Base-by-base conservation (phyloP, 2,797 vertebrate species). In the Petrocephalus sullivani region DNA sequence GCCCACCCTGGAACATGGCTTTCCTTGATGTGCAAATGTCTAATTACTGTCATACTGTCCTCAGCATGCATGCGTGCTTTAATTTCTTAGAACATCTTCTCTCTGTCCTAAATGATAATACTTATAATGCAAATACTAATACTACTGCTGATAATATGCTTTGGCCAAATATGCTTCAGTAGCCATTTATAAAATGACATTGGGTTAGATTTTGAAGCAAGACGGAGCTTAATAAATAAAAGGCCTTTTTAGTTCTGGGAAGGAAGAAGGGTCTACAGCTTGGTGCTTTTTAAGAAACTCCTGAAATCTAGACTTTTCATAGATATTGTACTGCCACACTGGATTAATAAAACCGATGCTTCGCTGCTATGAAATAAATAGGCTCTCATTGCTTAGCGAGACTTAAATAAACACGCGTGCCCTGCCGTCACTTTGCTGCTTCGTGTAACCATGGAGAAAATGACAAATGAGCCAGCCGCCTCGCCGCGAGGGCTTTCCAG, bases 21-120 rank as follows among this genome's bases (percentile, higher is more conserved):
- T n/a, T 28, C 21, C 60, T 85, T 88, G 23, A 85, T 85, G 60
- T 88, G 81, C 81, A 88, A 85, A 85, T 64, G 87, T 46, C 4
- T 88, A 85, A 88, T 85, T 88, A 28, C 28, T 28, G 28, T 28
- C 28, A 28, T 28, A 28, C 28, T 28, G 28, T 46, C 28, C 33
- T 53, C 46, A 33, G 49, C 37, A 41, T 9, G 19, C 12, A 53
- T 71, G 61, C 6, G 12, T 85, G 5, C 12, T 57, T 37, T 86
- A 37, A 58, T 86, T 86, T 86, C 10, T 61, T 61, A 10, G 6
- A 41, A 75, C 33, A 75, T 61, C 14, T 61, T 37, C 33, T 12
- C 12, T 85, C 4, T 46, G 28, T 16, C 28, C 33, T 58, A 4
- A 8, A 21, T 21, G 21, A 61, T 60, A 61, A 46, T 6, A 49